Evolutionary conservation across 2,797 vertebrate species (phyloP).

Genomic region (Bradypodion pumilum): DNA sequence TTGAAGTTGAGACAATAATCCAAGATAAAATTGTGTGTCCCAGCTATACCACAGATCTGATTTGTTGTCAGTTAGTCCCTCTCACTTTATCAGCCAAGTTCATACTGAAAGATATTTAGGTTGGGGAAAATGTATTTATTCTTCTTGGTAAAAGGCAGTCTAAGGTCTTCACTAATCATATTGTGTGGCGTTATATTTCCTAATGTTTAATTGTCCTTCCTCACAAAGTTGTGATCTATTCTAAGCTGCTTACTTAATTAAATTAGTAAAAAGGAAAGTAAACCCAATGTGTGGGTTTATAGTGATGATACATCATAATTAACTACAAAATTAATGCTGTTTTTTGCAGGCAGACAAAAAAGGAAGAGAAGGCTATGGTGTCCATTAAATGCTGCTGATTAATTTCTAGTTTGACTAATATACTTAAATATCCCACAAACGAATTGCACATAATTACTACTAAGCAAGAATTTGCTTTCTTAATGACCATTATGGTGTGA

Average conservation of each 20-base stretch:
- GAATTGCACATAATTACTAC: slow-evolving; percentile 32
- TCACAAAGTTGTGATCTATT: slow-evolving; percentile 28
- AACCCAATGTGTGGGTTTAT: slow-evolving; percentile 41
- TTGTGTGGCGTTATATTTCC: slow-evolving; percentile 30
- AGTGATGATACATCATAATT: slow-evolving; percentile 51
- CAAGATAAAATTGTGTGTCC: background rate
- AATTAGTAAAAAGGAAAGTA: slow-evolving; percentile 39
- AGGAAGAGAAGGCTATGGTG: slow-evolving; percentile 15
- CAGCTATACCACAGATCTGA: background rate
- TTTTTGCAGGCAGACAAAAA: slow-evolving; percentile 32
- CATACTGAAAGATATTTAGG: slow-evolving; percentile 11
- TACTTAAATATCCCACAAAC: slow-evolving; percentile 16
- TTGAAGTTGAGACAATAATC: background rate
- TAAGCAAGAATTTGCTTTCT: slow-evolving; percentile 34
- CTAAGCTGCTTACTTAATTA: slow-evolving; percentile 53
- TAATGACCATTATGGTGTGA: slow-evolving; percentile 11
- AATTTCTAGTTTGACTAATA: slow-evolving; percentile 47
- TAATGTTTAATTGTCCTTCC: slow-evolving; percentile 18
- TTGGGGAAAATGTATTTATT: background rate
- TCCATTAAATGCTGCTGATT: slow-evolving; percentile 43
- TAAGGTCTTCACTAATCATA: slow-evolving; percentile 25
- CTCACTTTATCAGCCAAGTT: background rate
- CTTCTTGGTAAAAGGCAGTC: slow-evolving; percentile 28
- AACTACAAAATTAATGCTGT: slow-evolving; percentile 50
- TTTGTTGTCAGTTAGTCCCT: slow-evolving; percentile 23